Evolutionary conservation across 2,113 vertebrate species (phyloP).

Genomic region (Litocranius walleri): DNA sequence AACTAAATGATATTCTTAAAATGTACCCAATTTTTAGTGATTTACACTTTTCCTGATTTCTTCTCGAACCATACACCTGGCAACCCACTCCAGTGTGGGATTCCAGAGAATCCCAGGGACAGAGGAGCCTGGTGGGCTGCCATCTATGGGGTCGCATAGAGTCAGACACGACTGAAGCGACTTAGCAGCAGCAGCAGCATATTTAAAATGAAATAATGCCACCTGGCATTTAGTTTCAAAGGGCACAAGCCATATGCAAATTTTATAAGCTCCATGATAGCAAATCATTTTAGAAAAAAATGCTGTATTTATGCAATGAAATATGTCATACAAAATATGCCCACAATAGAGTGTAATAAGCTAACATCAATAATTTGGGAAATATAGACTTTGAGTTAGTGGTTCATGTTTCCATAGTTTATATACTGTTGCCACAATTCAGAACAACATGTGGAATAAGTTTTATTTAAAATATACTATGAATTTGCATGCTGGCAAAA

Average conservation of each 20-base stretch:
- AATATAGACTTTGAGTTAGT: not conserved
- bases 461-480: not conserved
- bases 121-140: too few relatives aligned
- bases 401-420: not conserved
- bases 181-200: too few relatives aligned
- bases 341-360: not conserved
- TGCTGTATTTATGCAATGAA: not conserved
- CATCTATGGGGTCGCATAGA: too few relatives aligned
- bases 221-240: not conserved
- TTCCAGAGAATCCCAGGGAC: too few relatives aligned
- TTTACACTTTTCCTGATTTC: not conserved
- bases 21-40: not conserved
- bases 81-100: too few relatives aligned
- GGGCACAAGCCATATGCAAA: not conserved
- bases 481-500: not conserved
- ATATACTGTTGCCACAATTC: not conserved
- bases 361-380: not conserved
- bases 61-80: not conserved
- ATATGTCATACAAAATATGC: not conserved
- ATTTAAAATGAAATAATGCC: not conserved
- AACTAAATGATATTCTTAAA: not conserved
- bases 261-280: not conserved
- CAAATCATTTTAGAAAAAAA: not conserved
- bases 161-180: fast-evolving
- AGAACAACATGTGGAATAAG: not conserved